Evolutionary conservation across 2,113 vertebrate species (phyloP).

Genomic region (Nematolebias whitei): DNA sequence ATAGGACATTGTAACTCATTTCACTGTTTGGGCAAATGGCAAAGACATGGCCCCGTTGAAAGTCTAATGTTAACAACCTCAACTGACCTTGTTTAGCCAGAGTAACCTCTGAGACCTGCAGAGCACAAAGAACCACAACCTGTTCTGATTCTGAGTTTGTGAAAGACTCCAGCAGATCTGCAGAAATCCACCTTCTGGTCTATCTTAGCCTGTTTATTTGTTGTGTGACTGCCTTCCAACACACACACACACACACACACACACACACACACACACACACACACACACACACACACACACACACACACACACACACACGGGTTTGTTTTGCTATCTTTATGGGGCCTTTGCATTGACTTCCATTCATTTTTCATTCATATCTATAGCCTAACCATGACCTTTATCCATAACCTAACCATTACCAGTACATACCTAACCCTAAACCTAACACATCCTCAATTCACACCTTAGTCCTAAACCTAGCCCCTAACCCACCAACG

Average conservation of each 20-base stretch:
- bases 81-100: slow-evolving; percentile 1
- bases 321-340: too few species aligned
- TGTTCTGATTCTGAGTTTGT: slow-evolving; percentile 9
- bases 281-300: too few species aligned
- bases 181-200: background rate
- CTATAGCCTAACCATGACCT: too few species aligned
- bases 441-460: too few species aligned
- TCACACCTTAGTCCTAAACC: too few species aligned
- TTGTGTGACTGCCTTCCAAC: background rate
- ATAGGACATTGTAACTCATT: slow-evolving; percentile 6
- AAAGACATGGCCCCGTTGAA: background rate
- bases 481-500: too few species aligned
- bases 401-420: too few species aligned
- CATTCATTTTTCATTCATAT: too few species aligned
- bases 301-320: too few species aligned
- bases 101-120: background rate
- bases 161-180: background rate
- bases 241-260: background rate
- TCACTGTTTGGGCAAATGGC: background rate
- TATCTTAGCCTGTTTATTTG: background rate
- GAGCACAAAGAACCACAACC: too few species aligned
- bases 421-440: too few species aligned
- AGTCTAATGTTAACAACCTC: slow-evolving; percentile 27
- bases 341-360: too few species aligned
- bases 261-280: background rate